These are phyloP conservation scores for Drosophila gunungcola DNA, from an alignment of 1,140 invertebrate genomes.

Conservation along the genomic window DNA sequence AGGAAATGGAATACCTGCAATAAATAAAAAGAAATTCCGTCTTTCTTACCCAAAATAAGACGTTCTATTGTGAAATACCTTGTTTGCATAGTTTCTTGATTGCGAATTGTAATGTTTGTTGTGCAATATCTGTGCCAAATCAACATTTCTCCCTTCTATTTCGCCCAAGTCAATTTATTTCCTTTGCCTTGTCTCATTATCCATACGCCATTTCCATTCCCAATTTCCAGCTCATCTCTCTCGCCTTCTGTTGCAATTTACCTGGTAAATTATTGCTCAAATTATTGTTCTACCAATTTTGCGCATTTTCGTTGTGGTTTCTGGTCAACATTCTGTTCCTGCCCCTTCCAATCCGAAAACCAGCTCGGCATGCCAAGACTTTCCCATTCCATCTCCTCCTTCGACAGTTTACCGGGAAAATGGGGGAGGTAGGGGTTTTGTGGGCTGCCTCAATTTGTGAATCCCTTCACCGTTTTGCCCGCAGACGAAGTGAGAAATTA, in stretches of 20 bases:
- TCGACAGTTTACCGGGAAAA: not conserved
- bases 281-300: conserved; percentile 47
- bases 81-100: not conserved
- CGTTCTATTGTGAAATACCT: not conserved
- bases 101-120: not conserved
- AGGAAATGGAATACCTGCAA: no score
- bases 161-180: conserved; percentile 10
- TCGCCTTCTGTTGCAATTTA: conserved; percentile 20
- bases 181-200: conserved; percentile 11
- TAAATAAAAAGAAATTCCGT: no score
- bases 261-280: conserved; percentile 23
- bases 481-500: conserved; percentile 33
- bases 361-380: conserved; percentile 33
- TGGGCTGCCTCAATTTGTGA: conserved; percentile 8
- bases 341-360: conserved; percentile 15
- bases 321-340: conserved; percentile 30
- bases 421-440: not conserved
- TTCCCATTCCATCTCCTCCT: not conserved
- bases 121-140: not conserved
- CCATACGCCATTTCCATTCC: not conserved
- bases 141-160: not conserved
- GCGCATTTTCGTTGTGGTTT: conserved; percentile 44
- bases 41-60: not conserved
- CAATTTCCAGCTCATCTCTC: conserved; percentile 10
- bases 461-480: conserved; percentile 30